Base-by-base conservation (phyloP, 1,140 invertebrate genomes). In the Drosophila setifemur region DNA sequence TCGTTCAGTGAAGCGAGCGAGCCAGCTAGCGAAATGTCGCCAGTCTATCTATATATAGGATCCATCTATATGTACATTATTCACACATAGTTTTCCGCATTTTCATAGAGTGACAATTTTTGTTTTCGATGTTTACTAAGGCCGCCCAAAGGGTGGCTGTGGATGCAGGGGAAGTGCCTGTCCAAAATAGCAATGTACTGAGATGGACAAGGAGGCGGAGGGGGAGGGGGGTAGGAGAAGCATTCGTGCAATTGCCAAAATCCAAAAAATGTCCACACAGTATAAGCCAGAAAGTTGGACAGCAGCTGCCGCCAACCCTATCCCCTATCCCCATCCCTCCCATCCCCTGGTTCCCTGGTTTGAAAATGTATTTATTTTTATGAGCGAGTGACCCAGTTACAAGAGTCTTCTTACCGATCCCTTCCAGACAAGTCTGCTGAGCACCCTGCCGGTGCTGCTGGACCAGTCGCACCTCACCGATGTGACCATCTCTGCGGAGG, bases 381-480 rank as follows among this genome's bases (percentile, higher is more conserved):
- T 37, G 69, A 72, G 73, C 25, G 28, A 14, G n/a, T 73, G 69
- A 73, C 69, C 67, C 48, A 73, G 28, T 64, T 63, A 25, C 14
- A 25, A 33, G 14, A 25, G 28, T 26, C 39, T 49, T 9, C 25
- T 4, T 12, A 3, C 33, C 19, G 29, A 64, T 40, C 57, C 26
- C 57, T 85, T 90, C 57, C 79, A 93, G 93, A 92, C 94, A 66
- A 97, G 96, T 71, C 92, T 98, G 35, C 91, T 97, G 39, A 95
- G 95, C 72, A 95, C 96, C 23, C 93, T 98, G 76, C 95, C 96
- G 25, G 93, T 94, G 55, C 92, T 98, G 70, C 91, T 97, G 42
- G 94, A 95, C 67, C 94, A 95, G 53, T 96, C 97, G 78, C 93
- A 96, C 85, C 93, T 98, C 81, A 96, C 96, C 26, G 97, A 98